A percentile compares a stretch with the other conserved stretches of the same genome.
These are phyloP conservation scores for Acrocyrtus sp. DNA, from an alignment of 2,888 invertebrate species.

Conservation along the genomic window DNA sequence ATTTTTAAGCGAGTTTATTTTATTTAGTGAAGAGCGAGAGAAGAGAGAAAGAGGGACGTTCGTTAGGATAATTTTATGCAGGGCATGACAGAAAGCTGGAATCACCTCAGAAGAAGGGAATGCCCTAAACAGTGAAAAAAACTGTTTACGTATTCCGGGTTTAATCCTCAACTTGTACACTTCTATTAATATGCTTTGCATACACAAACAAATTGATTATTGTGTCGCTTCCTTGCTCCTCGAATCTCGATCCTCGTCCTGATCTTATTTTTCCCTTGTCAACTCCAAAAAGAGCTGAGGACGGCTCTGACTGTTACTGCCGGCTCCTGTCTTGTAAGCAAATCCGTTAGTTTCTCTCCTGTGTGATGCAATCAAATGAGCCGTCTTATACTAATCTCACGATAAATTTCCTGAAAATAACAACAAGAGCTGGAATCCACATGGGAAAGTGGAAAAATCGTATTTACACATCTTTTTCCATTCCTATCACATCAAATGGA, in stretches of 20 bases:
- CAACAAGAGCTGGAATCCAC: not conserved
- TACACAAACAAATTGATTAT: conserved; percentile 37
- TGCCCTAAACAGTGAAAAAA: not conserved
- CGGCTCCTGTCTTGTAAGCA: not conserved
- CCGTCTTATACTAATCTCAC: not conserved
- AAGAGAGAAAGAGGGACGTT: too few relatives aligned
- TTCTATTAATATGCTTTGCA: conserved; percentile 39
- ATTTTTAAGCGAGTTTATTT: too few relatives aligned
- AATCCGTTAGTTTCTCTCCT: not conserved
- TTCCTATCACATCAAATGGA: too few relatives aligned
- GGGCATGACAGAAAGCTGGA: conserved; percentile 32
- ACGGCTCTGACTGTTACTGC: too few relatives aligned
- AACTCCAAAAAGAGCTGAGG: conserved; percentile 5
- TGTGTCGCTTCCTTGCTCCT: conserved; percentile 13
- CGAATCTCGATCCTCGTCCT: too few relatives aligned
- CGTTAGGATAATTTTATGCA: conserved; percentile 38
- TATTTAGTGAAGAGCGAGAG: too few relatives aligned
- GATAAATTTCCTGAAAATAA: not conserved
- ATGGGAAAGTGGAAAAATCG: conserved; percentile 1
- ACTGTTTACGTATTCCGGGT: conserved; percentile 33
- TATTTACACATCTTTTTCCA: too few relatives aligned
- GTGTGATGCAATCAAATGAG: conserved; percentile 6
- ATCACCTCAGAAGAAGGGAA: conserved; percentile 32
- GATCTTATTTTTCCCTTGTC: too few relatives aligned
- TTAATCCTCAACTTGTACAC: conserved; percentile 45